Percentiles rank a stretch among this genome's conserved stretches.
Conservation (phyloP, 92 coral and sea anemone genomes). For the Parazoanthus swiftii region DNA sequence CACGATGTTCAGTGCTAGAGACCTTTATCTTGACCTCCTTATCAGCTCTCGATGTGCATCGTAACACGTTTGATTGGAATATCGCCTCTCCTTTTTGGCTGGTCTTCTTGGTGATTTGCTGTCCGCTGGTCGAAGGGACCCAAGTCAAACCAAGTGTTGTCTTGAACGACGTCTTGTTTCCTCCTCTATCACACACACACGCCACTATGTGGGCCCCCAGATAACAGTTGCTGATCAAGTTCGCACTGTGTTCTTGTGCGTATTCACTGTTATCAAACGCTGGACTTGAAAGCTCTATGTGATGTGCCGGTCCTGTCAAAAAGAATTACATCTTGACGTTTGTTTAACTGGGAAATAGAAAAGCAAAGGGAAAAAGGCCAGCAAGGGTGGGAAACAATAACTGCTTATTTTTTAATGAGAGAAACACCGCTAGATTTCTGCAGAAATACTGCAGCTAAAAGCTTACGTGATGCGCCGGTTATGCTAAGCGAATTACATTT, state of each 20-base stretch:
- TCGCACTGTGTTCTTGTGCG: conserved; percentile 58
- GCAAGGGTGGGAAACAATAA: not conserved
- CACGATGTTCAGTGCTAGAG: conserved; percentile 65
- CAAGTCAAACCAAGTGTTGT: conserved; percentile 70
- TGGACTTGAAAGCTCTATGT: conserved; percentile 72
- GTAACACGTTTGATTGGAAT: conserved; percentile 55
- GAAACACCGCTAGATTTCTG: not conserved
- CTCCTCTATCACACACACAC: conserved; percentile 71
- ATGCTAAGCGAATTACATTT: too few relatives aligned
- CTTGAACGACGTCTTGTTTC: conserved; percentile 78
- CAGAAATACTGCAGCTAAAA: not conserved
- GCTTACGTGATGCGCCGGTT: too few relatives aligned
- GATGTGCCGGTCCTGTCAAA: conserved; percentile 76
- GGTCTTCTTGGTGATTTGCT: conserved; percentile 54
- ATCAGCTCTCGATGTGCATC: conserved; percentile 64
- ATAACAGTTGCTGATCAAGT: conserved; percentile 67
- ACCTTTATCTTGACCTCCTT: conserved; percentile 68
- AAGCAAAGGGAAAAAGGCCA: not conserved
- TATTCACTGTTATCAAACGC: conserved; percentile 65
- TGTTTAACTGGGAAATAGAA: not conserved
- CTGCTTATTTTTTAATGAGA: not conserved
- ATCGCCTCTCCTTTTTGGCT: conserved; percentile 66
- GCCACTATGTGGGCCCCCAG: conserved; percentile 60
- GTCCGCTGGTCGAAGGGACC: conserved; percentile 65
- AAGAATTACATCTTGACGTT: not conserved